Evolutionary conservation across 2,113 vertebrate species (phyloP).

Genomic region (Apus apus): DNA sequence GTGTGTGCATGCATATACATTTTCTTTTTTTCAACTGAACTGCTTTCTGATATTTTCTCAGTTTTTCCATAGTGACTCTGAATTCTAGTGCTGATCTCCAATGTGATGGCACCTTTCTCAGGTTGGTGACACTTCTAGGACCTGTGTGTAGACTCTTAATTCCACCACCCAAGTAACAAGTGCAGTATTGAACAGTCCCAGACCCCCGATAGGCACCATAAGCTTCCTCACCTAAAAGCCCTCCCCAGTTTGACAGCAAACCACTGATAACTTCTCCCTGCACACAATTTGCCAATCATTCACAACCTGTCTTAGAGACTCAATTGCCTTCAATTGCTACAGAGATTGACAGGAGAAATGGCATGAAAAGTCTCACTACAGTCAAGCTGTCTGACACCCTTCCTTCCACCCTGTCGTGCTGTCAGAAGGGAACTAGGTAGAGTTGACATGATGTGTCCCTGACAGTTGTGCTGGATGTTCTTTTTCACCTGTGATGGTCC

Average conservation of each 20-base stretch:
- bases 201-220: background rate
- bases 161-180: background rate
- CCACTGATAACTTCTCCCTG: background rate
- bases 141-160: background rate
- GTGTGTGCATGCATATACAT: too few relatives aligned
- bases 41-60: background rate
- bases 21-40: background rate
- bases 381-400: background rate
- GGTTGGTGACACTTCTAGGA: background rate
- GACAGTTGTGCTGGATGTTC: background rate
- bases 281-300: background rate
- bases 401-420: background rate
- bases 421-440: background rate
- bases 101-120: background rate
- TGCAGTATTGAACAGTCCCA: background rate
- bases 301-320: background rate
- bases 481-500: background rate
- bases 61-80: background rate
- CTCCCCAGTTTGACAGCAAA: background rate
- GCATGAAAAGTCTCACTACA: background rate
- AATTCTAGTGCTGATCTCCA: background rate
- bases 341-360: background rate
- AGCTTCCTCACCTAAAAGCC: background rate
- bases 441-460: background rate
- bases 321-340: background rate